phyloP scores from a whole-genome alignment of 2,888 invertebrate genomes.

The Stramonita haemastoma region DNA sequence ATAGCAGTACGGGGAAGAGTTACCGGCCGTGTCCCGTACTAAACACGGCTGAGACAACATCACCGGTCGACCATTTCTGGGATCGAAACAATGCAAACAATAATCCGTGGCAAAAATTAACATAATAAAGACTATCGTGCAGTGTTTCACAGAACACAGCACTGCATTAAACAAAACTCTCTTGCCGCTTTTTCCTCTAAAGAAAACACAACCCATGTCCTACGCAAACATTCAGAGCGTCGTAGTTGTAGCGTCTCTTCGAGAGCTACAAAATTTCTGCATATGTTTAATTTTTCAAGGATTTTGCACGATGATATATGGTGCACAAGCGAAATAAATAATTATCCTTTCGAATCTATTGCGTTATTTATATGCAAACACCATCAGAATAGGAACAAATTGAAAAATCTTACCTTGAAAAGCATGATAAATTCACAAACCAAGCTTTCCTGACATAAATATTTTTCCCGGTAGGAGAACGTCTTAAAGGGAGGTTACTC shows the following conservation, averaged over 20 bases:
- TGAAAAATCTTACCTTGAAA: constrained; percentile 29
- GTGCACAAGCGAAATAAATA: neutral
- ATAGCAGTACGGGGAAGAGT: too few species aligned
- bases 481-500: constrained; percentile 20
- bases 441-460: neutral
- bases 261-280: neutral
- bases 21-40: too few species aligned
- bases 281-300: neutral
- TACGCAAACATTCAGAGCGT: neutral
- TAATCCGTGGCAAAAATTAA: neutral
- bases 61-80: neutral
- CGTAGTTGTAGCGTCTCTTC: constrained; percentile 13
- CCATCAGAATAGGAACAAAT: neutral
- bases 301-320: neutral
- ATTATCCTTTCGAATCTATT: neutral
- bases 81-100: neutral
- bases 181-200: too few species aligned
- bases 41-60: too few species aligned
- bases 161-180: neutral
- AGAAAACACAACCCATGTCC: neutral
- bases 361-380: neutral
- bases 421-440: constrained; percentile 36
- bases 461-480: neutral
- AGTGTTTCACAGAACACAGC: neutral
- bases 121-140: neutral